These are phyloP conservation scores for Pedetes capensis DNA, from an alignment of 2,113 vertebrate genomes.

Conservation along the genomic window DNA sequence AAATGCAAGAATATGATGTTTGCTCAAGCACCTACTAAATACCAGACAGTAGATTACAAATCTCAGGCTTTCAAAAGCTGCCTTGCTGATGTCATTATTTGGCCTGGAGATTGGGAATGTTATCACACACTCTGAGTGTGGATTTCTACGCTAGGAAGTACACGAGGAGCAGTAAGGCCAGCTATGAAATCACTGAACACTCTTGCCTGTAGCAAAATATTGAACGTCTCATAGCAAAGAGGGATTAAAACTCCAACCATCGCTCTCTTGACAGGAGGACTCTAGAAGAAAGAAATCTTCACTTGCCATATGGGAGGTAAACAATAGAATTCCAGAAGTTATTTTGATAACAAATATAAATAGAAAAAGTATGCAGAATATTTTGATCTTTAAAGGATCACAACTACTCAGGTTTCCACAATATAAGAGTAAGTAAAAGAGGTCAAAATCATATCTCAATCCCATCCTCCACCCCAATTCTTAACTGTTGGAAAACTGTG, in stretches of 20 bases:
- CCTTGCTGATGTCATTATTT: not conserved
- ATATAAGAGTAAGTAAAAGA: conserved; percentile 12
- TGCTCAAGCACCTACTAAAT: not conserved
- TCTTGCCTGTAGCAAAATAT: not conserved
- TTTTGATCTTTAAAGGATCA: conserved; percentile 34
- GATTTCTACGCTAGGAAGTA: not conserved
- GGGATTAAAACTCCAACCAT: not conserved
- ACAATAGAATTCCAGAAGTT: not conserved
- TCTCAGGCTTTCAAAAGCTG: not conserved
- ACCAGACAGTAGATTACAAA: not conserved
- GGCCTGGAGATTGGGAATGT: not conserved
- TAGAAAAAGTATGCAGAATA: not conserved
- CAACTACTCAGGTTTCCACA: not conserved
- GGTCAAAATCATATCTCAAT: not conserved
- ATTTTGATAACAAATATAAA: conserved; percentile 46
- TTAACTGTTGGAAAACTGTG: not conserved
- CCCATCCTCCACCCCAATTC: not conserved
- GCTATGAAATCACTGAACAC: not conserved
- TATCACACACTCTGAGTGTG: not conserved
- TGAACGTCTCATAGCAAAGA: not conserved
- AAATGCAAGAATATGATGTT: not conserved
- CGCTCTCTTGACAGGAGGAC: not conserved
- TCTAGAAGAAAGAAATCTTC: not conserved
- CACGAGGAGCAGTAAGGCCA: not conserved
- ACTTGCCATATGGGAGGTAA: not conserved